Base-by-base conservation (phyloP, 2,113 vertebrate species). In the human region DNA sequence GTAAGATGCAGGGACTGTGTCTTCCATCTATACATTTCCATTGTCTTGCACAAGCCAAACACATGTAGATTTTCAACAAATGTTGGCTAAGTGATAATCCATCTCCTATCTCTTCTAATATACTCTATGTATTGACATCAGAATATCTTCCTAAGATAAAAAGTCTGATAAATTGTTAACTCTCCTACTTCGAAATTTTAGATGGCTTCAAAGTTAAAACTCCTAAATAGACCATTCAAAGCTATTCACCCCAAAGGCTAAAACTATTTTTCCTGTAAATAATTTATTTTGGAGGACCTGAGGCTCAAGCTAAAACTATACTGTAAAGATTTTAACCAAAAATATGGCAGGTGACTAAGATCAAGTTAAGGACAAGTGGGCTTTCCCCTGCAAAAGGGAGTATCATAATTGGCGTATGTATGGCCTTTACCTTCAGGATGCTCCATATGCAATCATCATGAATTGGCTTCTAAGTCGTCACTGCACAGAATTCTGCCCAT, bases 141-240 rank as follows among this genome's bases (percentile, higher is more conserved):
- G n/a, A 93, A 25, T 92, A 84, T 57, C 64, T 94, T 91, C 50
- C 79, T 89, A 81, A 97, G 84, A 81, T 40, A 68, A 76, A 13
- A 82, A 72, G 17, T 82, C 68, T 82, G 35, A 91, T 64, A n/a
- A 81, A 90, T 72, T 72, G 68, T 87, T 96, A 90, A 81, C 16
- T 79, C 82, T 82, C 52, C 59, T 50, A 88, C n/a, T 66, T 66
- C 43, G 93, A 97, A 90, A 79, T 90, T 45, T 76, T 88, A 90
- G 93, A 95, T 91, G 32, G 27, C 16, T 96, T 94, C 57, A 55
- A 94, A 70, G 38, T 57, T 85, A 80, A 85, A 86, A 93, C 6
- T 81, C 30, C 25, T 70, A 94, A 93, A 83, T 9, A 84, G 55
- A 80, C 87, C n/a, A 93, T 25, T 95, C 38, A 93, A 90, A 90